Conservation (phyloP, 1,140 invertebrate genomes). For the Zaprionus gabonicus region DNA sequence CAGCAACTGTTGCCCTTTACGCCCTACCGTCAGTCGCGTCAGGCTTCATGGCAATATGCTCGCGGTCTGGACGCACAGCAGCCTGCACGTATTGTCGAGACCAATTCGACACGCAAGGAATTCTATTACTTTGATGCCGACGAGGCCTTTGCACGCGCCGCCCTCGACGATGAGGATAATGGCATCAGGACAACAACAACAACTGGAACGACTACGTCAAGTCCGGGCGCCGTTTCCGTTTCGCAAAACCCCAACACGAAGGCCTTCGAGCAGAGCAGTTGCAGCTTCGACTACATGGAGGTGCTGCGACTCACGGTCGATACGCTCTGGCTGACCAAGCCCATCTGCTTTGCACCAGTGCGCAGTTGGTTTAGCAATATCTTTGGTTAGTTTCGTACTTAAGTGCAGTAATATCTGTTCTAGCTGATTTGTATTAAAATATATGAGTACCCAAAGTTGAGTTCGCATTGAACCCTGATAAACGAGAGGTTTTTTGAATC, state of each 20-base stretch:
- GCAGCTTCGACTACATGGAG: constrained; percentile 74
- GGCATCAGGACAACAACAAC: constrained; percentile 5
- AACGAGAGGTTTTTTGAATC: background rate
- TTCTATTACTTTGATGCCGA: constrained; percentile 82
- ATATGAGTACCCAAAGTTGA: background rate
- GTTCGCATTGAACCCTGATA: background rate
- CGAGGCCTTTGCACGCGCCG: constrained; percentile 67
- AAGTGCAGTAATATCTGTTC: constrained; percentile 7
- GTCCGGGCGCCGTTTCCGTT: constrained; percentile 2
- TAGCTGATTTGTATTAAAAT: background rate
- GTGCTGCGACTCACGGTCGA: constrained; percentile 75
- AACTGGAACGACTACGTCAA: background rate
- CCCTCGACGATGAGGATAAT: constrained; percentile 53
- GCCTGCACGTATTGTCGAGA: constrained; percentile 66
- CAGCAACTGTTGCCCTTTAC: constrained; percentile 38
- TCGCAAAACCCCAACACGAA: constrained; percentile 36
- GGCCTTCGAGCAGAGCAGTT: constrained; percentile 68
- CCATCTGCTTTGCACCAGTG: constrained; percentile 71
- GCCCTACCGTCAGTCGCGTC: constrained; percentile 59
- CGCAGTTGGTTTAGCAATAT: constrained; percentile 78
- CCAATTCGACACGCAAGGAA: constrained; percentile 77
- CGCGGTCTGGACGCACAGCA: constrained; percentile 64
- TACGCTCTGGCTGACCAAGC: constrained; percentile 77
- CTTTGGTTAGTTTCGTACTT: constrained; percentile 55
- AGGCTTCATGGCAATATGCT: constrained; percentile 58